Percentiles rank a stretch among this genome's conserved stretches.
phyloP scores from a whole-genome alignment of 2,888 invertebrate genomes.

The Artemia sinica region DNA sequence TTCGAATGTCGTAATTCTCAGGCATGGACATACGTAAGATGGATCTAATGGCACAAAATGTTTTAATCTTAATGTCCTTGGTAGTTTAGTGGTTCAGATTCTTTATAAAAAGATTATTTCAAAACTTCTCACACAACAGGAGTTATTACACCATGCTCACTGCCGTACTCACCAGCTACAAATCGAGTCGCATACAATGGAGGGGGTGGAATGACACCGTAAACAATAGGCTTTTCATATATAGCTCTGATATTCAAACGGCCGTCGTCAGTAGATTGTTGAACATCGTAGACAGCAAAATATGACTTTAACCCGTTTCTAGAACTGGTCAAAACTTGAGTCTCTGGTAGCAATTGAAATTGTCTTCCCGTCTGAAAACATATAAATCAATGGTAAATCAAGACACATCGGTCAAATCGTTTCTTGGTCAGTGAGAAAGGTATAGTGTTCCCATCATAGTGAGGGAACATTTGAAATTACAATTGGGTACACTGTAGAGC shows the following conservation, averaged over 20 bases:
- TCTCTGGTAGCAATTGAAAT: constrained; percentile 33
- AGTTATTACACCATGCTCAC: constrained; percentile 9
- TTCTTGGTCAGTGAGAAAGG: too few relatives aligned
- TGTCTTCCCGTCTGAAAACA: constrained; percentile 35
- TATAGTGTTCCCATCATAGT: too few relatives aligned
- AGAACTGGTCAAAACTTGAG: constrained; percentile 34
- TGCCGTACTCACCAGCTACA: constrained; percentile 21
- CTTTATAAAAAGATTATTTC: not conserved
- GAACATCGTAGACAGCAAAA: constrained; percentile 53
- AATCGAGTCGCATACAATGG: constrained; percentile 44
- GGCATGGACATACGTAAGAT: too few relatives aligned
- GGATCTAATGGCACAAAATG: not conserved
- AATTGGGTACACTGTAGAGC: too few relatives aligned
- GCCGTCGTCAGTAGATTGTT: constrained; percentile 35
- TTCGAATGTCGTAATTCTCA: too few relatives aligned
- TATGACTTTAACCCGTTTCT: constrained; percentile 49
- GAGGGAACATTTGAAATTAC: too few relatives aligned
- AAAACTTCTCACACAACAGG: constrained; percentile 19
- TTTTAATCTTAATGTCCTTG: constrained; percentile 4
- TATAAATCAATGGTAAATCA: not conserved
- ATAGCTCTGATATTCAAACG: constrained; percentile 46
- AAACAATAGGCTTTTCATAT: constrained; percentile 36
- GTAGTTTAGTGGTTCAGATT: too few relatives aligned
- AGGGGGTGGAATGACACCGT: constrained; percentile 35
- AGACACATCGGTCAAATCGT: not conserved